Evolutionary conservation across 1,140 invertebrate genomes (phyloP).

Genomic region (Drosophila serrata): DNA sequence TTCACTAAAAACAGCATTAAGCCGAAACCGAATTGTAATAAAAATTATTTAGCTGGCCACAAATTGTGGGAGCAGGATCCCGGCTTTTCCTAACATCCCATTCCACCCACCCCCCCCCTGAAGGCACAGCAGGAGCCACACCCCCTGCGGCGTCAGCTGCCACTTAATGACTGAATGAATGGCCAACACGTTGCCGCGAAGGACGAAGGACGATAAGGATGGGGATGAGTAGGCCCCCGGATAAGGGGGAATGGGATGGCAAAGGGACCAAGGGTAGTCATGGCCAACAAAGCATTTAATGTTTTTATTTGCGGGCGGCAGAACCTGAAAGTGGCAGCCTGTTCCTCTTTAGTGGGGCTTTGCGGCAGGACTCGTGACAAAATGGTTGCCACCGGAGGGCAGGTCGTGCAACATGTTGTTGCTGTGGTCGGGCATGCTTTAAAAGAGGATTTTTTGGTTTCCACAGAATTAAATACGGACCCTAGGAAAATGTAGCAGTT

Average conservation of each 20-base stretch:
- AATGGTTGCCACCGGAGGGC: slow-evolving; percentile 28
- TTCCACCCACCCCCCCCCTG: neutral
- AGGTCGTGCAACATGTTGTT: slow-evolving; percentile 66
- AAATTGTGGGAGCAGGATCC: slow-evolving; percentile 58
- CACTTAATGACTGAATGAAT: slow-evolving; percentile 80
- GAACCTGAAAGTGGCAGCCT: slow-evolving; percentile 67
- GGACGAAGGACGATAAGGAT: slow-evolving; percentile 1
- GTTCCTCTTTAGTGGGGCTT: slow-evolving; percentile 51
- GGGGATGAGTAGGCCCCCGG: neutral
- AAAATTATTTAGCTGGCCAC: slow-evolving; percentile 79
- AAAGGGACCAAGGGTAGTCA: slow-evolving; percentile 14
- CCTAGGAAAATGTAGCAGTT: slow-evolving; percentile 11
- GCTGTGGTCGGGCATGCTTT: slow-evolving; percentile 31
- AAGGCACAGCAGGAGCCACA: slow-evolving; percentile 19
- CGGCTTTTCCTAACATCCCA: slow-evolving; percentile 3
- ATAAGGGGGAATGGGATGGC: neutral
- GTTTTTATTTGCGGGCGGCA: slow-evolving; percentile 79
- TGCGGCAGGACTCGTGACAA: slow-evolving; percentile 56
- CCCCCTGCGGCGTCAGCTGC: slow-evolving; percentile 68
- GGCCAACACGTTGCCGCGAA: slow-evolving; percentile 64
- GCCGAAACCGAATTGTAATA: slow-evolving; percentile 67
- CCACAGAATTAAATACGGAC: slow-evolving; percentile 42
- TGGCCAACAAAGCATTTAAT: slow-evolving; percentile 74
- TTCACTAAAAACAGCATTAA: slow-evolving; percentile 54
- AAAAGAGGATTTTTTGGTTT: slow-evolving; percentile 43